Conservation (phyloP, 2,888 invertebrate species). For the Trissolcus brochymenae region DNA sequence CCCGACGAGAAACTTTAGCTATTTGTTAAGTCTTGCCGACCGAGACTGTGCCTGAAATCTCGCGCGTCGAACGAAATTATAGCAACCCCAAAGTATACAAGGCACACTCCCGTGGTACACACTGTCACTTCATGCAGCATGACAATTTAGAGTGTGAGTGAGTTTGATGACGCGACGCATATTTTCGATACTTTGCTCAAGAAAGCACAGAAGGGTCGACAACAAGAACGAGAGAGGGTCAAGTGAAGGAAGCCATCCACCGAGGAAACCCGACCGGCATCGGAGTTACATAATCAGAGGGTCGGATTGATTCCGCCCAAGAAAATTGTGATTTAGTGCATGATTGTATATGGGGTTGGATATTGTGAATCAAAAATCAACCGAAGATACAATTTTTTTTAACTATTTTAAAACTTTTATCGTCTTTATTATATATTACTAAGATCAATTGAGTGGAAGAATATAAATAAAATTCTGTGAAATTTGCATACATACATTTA, state of each 20-base stretch:
- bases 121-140: constrained; percentile 55
- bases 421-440: too few species aligned
- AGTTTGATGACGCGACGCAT: constrained; percentile 57
- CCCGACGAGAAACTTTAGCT: constrained; percentile 74
- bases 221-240: constrained; percentile 33
- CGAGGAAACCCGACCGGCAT: constrained; percentile 30
- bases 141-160: constrained; percentile 46
- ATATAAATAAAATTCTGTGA: too few species aligned
- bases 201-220: constrained; percentile 42
- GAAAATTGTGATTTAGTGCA: constrained; percentile 36
- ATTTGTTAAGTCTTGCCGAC: constrained; percentile 76
- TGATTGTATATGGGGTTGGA: neutral
- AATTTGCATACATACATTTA: too few species aligned
- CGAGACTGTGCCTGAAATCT: constrained; percentile 73
- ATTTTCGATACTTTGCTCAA: constrained; percentile 49
- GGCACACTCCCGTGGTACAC: constrained; percentile 27
- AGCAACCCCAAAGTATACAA: constrained; percentile 53
- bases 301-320: constrained; percentile 27
- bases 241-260: constrained; percentile 27
- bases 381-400: neutral
- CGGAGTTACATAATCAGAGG: constrained; percentile 32
- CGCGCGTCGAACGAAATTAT: constrained; percentile 67
- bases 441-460: too few species aligned
- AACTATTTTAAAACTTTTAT: too few species aligned
- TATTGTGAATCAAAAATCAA: neutral